Percentiles rank a stretch among this genome's conserved stretches.
These are phyloP conservation scores for Stegostoma tigrinum DNA, from an alignment of 2,113 vertebrate species.

Conservation along the genomic window DNA sequence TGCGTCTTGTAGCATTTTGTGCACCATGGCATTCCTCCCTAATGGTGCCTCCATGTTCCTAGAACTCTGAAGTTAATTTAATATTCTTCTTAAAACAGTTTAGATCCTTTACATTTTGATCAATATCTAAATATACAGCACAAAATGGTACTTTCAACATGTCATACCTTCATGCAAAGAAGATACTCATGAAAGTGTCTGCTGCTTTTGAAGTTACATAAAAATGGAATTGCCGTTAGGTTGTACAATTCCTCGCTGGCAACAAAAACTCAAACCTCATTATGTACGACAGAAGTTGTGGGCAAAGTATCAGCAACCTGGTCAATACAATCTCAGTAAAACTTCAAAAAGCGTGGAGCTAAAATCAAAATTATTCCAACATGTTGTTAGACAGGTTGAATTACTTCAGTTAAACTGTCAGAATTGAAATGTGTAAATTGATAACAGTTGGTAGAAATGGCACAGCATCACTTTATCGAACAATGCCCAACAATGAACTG, in stretches of 20 bases:
- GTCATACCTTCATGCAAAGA: not conserved
- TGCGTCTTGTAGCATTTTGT: too few relatives aligned
- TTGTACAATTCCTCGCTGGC: too few relatives aligned
- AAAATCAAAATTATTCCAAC: not conserved
- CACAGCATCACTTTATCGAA: not conserved
- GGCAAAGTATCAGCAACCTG: not conserved
- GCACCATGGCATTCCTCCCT: too few relatives aligned
- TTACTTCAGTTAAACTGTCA: not conserved
- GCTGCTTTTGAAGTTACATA: not conserved
- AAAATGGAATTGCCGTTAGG: not conserved
- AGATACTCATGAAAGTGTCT: not conserved
- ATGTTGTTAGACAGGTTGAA: not conserved
- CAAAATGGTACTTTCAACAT: not conserved
- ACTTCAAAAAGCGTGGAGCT: not conserved
- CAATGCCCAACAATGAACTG: not conserved
- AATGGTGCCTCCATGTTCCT: too few relatives aligned
- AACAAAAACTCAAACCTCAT: not conserved
- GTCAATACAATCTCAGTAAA: not conserved
- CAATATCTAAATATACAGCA: not conserved
- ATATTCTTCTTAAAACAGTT: not conserved
- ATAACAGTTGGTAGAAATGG: not conserved
- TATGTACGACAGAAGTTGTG: not conserved
- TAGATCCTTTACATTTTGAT: not conserved
- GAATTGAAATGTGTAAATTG: not conserved
- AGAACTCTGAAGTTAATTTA: too few relatives aligned